Conservation (phyloP, 2,113 vertebrate genomes). For the Dromaius novaehollandiae region DNA sequence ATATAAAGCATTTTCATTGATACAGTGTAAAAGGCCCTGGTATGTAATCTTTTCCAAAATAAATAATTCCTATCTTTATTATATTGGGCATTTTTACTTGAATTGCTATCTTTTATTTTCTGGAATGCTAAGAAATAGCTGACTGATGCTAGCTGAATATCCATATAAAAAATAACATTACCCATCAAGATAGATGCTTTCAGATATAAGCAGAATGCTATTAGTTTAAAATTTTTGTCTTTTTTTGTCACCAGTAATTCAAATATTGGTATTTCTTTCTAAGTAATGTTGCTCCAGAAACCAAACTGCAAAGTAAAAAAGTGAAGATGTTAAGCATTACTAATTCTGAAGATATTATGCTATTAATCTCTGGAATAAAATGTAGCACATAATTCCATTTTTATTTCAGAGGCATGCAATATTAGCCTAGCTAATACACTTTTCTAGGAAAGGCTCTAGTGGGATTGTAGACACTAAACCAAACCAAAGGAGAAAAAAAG, state of each 20-base stretch:
- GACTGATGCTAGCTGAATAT: conserved; percentile 16
- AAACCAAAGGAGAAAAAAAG: not conserved
- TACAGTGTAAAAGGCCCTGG: not conserved
- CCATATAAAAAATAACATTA: not conserved
- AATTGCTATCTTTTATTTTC: not conserved
- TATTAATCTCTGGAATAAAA: conserved; percentile 31
- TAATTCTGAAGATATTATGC: conserved; percentile 13
- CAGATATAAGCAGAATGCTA: not conserved
- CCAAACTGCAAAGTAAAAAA: conserved; percentile 24
- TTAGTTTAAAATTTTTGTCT: not conserved
- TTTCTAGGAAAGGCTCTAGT: conserved; percentile 5
- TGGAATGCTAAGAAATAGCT: conserved; percentile 5
- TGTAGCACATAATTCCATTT: not conserved
- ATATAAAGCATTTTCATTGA: not conserved
- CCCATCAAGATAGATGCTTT: not conserved
- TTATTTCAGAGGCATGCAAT: conserved; percentile 9
- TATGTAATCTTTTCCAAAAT: not conserved
- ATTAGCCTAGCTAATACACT: not conserved
- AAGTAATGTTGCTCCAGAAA: conserved; percentile 37
- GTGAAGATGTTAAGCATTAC: conserved; percentile 10
- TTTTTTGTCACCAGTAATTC: not conserved
- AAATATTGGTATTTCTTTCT: not conserved
- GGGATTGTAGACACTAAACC: not conserved
- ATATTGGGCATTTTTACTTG: not conserved
- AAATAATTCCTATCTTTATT: conserved; percentile 10